These are phyloP conservation scores for Nebria brevicollis DNA, from an alignment of 2,888 invertebrate genomes.

Conservation along the genomic window DNA sequence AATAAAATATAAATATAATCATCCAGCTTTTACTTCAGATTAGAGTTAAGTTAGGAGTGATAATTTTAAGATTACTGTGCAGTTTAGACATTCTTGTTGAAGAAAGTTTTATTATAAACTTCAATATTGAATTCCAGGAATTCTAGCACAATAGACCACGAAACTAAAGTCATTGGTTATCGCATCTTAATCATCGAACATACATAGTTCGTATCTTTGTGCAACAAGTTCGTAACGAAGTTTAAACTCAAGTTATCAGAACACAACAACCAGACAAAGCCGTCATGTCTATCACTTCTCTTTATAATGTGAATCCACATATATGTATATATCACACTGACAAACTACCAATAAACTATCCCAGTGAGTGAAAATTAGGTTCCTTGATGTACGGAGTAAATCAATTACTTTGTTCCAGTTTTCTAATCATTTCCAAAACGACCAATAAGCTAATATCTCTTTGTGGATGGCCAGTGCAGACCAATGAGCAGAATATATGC, in stretches of 20 bases:
- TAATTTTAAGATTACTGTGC: too few relatives aligned
- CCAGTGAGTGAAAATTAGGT: neutral
- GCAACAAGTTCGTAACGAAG: neutral
- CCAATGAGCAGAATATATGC: too few relatives aligned
- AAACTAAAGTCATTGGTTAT: neutral
- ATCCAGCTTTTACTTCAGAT: too few relatives aligned
- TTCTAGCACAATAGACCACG: neutral
- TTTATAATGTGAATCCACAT: neutral
- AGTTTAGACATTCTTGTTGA: too few relatives aligned
- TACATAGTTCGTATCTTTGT: neutral
- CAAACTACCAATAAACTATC: neutral
- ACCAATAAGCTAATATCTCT: neutral
- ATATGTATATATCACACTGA: neutral
- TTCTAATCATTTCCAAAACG: neutral
- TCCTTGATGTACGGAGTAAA: neutral
- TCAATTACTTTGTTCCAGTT: neutral
- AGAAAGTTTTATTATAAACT: too few relatives aligned
- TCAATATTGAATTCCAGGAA: neutral
- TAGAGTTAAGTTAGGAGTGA: too few relatives aligned
- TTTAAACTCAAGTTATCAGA: neutral
- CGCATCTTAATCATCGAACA: neutral
- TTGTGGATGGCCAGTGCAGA: neutral
- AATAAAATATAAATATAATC: too few relatives aligned
- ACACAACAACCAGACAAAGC: neutral
- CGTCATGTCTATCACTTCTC: neutral